Conservation (phyloP, 2,797 vertebrate species). For the Acrocephalus scirpaceus region DNA sequence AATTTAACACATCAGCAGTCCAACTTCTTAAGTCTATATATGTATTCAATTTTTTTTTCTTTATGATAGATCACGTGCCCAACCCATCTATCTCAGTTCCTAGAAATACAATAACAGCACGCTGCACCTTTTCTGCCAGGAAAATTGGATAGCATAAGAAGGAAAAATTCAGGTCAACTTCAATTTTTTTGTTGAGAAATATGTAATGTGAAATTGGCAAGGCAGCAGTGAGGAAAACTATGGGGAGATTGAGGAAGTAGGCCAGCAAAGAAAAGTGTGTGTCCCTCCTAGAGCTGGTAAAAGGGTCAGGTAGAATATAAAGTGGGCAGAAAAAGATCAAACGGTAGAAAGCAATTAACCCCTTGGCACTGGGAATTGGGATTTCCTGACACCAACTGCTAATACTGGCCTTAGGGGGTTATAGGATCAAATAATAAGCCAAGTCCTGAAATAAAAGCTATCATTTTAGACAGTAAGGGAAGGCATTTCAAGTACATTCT, state of each 20-base stretch:
- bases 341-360: conserved; percentile 69
- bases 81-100: not conserved
- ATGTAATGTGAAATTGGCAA: not conserved
- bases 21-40: not conserved
- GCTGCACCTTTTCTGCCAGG: not conserved
- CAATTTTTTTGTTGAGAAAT: conserved; percentile 17
- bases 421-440: conserved; percentile 60
- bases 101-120: not conserved
- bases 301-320: conserved; percentile 43
- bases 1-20: not conserved
- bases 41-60: not conserved
- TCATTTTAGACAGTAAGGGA: conserved; percentile 8
- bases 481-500: conserved; percentile 23
- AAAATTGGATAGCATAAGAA: not conserved
- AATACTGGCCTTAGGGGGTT: conserved; percentile 55
- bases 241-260: conserved; percentile 38
- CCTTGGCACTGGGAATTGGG: conserved; percentile 55
- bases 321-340: conserved; percentile 61
- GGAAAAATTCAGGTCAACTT: conserved; percentile 17
- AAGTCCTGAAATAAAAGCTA: conserved; percentile 48
- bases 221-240: conserved; percentile 14
- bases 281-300: not conserved
- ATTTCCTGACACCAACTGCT: conserved; percentile 64
- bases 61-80: not conserved
- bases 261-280: not conserved